These are phyloP conservation scores for Drosophila rellima DNA, from an alignment of 2,888 invertebrate genomes.

Conservation along the genomic window DNA sequence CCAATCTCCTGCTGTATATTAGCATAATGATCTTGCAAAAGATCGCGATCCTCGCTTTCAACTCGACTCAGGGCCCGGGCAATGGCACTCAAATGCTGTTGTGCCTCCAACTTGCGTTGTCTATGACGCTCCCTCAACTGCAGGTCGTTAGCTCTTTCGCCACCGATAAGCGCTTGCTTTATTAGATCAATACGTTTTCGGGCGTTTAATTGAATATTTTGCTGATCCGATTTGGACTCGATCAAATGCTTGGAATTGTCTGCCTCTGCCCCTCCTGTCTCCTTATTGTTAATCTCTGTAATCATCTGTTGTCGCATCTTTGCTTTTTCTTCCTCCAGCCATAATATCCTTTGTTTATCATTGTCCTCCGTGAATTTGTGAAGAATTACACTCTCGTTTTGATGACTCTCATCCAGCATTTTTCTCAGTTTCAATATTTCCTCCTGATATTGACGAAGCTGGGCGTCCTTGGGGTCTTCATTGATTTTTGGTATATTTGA, in stretches of 20 bases:
- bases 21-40: constrained; percentile 91
- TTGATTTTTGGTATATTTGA: constrained; percentile 94
- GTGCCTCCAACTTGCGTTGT: constrained; percentile 90
- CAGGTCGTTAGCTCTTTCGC: constrained; percentile 90
- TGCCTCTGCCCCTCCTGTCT: too few relatives aligned
- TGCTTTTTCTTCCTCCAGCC: constrained; percentile 86
- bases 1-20: constrained; percentile 92
- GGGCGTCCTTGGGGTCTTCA: constrained; percentile 96
- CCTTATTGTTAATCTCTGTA: constrained; percentile 79
- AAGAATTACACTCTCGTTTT: constrained; percentile 14
- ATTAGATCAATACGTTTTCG: constrained; percentile 87
- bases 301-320: constrained; percentile 80
- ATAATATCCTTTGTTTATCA: constrained; percentile 28
- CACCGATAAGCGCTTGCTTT: constrained; percentile 92
- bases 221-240: background rate
- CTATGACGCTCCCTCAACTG: constrained; percentile 90
- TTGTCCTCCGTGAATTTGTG: constrained; percentile 9
- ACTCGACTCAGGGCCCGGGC: constrained; percentile 88
- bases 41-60: constrained; percentile 90
- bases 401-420: constrained; percentile 70
- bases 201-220: constrained; percentile 78
- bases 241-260: background rate
- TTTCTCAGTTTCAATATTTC: constrained; percentile 90
- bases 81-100: constrained; percentile 88
- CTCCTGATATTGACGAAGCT: constrained; percentile 93